Conservation (phyloP, 1,140 invertebrate species). For the Leptoteleia sp. region DNA sequence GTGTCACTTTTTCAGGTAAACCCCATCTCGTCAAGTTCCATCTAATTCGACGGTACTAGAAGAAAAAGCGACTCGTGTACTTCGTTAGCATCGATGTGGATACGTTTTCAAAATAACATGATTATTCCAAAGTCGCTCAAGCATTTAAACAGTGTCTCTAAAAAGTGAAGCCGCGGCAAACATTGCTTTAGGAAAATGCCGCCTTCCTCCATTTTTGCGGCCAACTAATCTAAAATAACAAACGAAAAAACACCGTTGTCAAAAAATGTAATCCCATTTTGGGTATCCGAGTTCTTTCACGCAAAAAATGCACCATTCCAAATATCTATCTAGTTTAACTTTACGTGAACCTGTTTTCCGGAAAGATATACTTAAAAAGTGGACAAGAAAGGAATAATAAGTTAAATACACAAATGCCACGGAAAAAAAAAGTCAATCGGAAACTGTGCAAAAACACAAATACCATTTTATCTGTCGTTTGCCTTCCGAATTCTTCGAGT, state of each 20-base stretch:
- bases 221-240: slow-evolving; percentile 46
- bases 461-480: too few relatives aligned
- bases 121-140: slow-evolving; percentile 28
- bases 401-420: too few relatives aligned
- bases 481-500: too few relatives aligned
- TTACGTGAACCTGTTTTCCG: too few relatives aligned
- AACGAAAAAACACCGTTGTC: slow-evolving; percentile 29
- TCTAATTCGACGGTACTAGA: slow-evolving; percentile 9
- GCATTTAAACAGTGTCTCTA: slow-evolving; percentile 13
- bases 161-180: slow-evolving; percentile 12
- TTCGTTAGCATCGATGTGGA: slow-evolving; percentile 42
- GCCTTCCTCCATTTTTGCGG: slow-evolving; percentile 31
- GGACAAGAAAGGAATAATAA: too few relatives aligned
- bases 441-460: too few relatives aligned
- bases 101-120: slow-evolving; percentile 39
- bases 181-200: slow-evolving; percentile 9
- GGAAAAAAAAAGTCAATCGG: too few relatives aligned
- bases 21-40: background rate
- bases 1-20: too few relatives aligned
- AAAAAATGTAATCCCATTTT: slow-evolving; percentile 47
- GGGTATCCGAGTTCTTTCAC: slow-evolving; percentile 22
- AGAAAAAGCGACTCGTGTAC: slow-evolving; percentile 4
- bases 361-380: too few relatives aligned
- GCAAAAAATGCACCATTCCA: too few relatives aligned
- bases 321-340: too few relatives aligned